Percentiles rank a stretch among this genome's conserved stretches.
Conservation (phyloP, 2,888 invertebrate genomes). For the Amiota communis region DNA sequence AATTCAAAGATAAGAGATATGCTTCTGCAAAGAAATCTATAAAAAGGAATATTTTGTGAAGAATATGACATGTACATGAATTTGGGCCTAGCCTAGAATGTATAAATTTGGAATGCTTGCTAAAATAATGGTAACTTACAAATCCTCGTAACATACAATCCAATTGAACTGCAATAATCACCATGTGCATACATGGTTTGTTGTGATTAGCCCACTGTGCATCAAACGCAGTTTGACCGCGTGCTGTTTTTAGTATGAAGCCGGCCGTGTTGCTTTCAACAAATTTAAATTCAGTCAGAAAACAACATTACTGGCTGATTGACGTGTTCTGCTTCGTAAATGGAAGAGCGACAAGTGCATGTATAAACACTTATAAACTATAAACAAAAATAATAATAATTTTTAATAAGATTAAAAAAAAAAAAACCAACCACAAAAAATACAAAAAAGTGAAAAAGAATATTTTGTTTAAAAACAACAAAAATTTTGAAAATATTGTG, state of each 20-base stretch:
- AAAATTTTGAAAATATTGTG: conserved; percentile 10
- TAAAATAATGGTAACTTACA: too few species aligned
- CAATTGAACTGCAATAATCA: background rate
- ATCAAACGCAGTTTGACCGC: conserved; percentile 56
- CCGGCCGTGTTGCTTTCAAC: conserved; percentile 43
- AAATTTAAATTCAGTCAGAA: conserved; percentile 57
- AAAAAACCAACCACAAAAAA: background rate
- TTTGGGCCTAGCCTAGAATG: too few species aligned
- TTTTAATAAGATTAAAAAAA: conserved; percentile 3
- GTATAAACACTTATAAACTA: conserved; percentile 18
- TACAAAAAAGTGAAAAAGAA: conserved; percentile 11
- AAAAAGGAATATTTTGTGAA: too few species aligned
- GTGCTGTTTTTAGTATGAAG: conserved; percentile 62
- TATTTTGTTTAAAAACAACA: conserved; percentile 1
- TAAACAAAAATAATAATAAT: conserved; percentile 17
- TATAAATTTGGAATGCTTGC: too few species aligned
- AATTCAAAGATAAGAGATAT: too few species aligned
- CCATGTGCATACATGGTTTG: too few species aligned
- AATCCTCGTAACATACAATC: background rate
- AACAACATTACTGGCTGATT: conserved; percentile 61
- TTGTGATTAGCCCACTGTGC: conserved; percentile 37
- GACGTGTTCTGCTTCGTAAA: conserved; percentile 54
- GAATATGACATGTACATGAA: too few species aligned
- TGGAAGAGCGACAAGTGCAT: conserved; percentile 39
- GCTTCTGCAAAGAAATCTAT: too few species aligned